phyloP scores from a whole-genome alignment of 2,888 invertebrate genomes.

The Coelinius sp. region DNA sequence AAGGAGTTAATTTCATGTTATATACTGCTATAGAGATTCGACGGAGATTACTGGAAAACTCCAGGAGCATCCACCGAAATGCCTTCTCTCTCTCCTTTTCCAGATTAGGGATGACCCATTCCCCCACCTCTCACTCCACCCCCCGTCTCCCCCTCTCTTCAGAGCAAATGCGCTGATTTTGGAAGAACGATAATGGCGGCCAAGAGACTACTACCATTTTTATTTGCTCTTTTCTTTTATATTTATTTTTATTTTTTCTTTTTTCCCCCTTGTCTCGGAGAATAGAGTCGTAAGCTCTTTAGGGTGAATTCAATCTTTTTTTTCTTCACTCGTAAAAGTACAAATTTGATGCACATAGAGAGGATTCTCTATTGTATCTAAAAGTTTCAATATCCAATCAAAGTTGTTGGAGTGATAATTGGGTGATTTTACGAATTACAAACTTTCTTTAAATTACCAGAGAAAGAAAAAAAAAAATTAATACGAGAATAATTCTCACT shows the following conservation, averaged over 20 bases:
- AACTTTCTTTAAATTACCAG: no score
- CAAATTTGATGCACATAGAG: neutral
- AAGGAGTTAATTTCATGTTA: constrained; percentile 50
- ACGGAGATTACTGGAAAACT: constrained; percentile 49
- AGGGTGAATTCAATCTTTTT: neutral
- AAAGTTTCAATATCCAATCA: neutral
- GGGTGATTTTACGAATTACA: no score
- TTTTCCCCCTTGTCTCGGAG: neutral
- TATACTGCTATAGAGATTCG: constrained; percentile 47
- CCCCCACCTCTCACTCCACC: constrained; percentile 15
- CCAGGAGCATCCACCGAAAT: constrained; percentile 44
- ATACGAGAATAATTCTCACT: no score
- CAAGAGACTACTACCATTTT: constrained; percentile 12
- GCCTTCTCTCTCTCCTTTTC: constrained; percentile 32
- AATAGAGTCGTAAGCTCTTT: neutral
- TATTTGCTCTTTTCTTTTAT: neutral
- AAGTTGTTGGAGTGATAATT: neutral
- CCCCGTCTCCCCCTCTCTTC: neutral
- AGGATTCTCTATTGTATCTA: neutral
- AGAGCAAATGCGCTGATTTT: constrained; percentile 11
- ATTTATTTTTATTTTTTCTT: neutral
- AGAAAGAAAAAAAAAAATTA: no score
- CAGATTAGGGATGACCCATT: constrained; percentile 32
- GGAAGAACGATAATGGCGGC: constrained; percentile 14
- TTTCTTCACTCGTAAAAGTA: neutral